Base-by-base conservation (phyloP, 53 echinoderm and acorn worm genomes). In the Crossaster papposus region DNA sequence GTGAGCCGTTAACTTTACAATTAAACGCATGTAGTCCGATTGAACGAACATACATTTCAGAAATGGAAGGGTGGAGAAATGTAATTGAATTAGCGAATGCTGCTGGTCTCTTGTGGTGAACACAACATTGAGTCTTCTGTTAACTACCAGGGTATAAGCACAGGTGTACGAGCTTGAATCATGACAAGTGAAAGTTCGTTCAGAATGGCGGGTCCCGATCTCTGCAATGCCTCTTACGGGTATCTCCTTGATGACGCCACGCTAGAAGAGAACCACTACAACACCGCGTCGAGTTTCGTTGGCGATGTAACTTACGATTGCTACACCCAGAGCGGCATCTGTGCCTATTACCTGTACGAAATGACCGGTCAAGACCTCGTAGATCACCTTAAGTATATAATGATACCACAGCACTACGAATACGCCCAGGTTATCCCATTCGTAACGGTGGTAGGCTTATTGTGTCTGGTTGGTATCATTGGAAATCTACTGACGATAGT, bases 401-500 rank as follows among this genome's bases (percentile, higher is more conserved):
- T 91, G 74, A 68, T 70, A 23, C 68, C 77, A 7, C 91, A 83
- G 52, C 91, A 91, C 54, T 85, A 91, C 22, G 50, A 84, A 14
- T 85, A 84, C 36, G 50, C 34, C 11, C 85, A 79, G 71, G 82
- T 82, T 74, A 89, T 96, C 91, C 96, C 96, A 5, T 99, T 92
- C 55, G 89, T 95, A 0, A 81, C 91, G 0, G 65, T 99, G 14
- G 84, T 99, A 17, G 85, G 86, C 1, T n/a, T 90, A 3, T 78
- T 99, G 15, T 86, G 92, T 11, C 14, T 93, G 1, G 51, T 95
- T 36, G 99, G 99, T 36, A 80, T 99, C 64, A 52, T 96, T 14
- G 99, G 99, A 10, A 99, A 99, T 78, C 77, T 93, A 26, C 89
- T 99, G 24, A 92, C 99, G n/a, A 93, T 99, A 68, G 80, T 96